Conservation (phyloP, 53 echinoderm and acorn worm genomes). For the Apostichopus leukothele region DNA sequence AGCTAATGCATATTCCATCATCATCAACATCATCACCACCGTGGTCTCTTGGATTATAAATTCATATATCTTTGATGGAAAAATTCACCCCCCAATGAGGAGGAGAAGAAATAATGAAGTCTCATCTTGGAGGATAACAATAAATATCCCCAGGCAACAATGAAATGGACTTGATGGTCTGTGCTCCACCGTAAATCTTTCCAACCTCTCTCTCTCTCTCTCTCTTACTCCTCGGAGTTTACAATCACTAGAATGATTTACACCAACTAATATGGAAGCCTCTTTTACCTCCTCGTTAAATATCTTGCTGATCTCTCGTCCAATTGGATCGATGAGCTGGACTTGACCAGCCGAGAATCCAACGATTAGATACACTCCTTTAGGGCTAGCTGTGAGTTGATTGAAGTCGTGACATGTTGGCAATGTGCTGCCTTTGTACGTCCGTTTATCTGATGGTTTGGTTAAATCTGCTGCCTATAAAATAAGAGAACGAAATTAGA, state of each 20-base stretch:
- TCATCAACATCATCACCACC: no score
- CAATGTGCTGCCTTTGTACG: constrained; percentile 94
- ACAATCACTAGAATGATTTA: neutral
- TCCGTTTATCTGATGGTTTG: constrained; percentile 91
- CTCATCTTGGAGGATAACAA: neutral
- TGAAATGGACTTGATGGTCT: neutral
- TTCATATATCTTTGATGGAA: no score
- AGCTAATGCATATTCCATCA: no score
- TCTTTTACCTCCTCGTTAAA: constrained; percentile 89
- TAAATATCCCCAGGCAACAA: neutral
- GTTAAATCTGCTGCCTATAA: constrained; percentile 92
- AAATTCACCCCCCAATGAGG: no score
- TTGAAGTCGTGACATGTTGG: constrained; percentile 97
- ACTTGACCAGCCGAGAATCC: constrained; percentile 99
- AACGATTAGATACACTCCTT: constrained; percentile 83
- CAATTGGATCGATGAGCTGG: constrained; percentile 94
- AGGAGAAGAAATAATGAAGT: neutral
- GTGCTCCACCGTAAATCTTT: neutral
- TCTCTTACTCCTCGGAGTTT: neutral
- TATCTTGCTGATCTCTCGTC: constrained; percentile 89
- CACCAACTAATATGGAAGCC: neutral
- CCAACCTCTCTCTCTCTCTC: neutral
- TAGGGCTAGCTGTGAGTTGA: constrained; percentile 93
- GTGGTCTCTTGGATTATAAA: no score
- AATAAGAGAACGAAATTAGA: neutral